Evolutionary conservation across 2,797 vertebrate genomes (phyloP).

Genomic region (Periophthalmus magnuspinnatus): DNA sequence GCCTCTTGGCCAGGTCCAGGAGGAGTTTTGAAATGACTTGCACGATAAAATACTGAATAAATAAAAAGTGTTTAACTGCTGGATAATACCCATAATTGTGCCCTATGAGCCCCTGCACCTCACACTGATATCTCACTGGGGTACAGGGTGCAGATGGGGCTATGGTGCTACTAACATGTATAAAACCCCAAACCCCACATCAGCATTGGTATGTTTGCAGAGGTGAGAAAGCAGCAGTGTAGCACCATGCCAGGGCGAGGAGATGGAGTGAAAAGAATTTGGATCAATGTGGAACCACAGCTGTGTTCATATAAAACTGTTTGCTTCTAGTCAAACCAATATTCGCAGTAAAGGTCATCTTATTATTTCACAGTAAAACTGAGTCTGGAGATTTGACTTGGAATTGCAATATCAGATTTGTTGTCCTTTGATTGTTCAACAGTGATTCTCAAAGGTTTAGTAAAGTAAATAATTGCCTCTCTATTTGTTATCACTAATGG

Average conservation of each 20-base stretch:
- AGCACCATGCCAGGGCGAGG: background rate
- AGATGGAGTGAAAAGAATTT: background rate
- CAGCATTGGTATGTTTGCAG: background rate
- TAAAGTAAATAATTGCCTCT: background rate
- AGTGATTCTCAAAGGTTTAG: background rate
- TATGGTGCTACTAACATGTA: too few relatives aligned
- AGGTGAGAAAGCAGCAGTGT: background rate
- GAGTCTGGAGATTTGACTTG: background rate
- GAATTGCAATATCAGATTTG: background rate
- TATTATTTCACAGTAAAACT: background rate
- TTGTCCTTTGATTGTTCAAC: background rate
- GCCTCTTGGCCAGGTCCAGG: too few relatives aligned
- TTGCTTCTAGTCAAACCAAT: conserved; percentile 6
- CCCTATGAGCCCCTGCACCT: background rate
- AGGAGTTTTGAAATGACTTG: too few relatives aligned
- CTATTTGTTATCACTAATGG: background rate
- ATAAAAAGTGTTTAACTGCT: background rate
- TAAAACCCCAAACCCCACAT: background rate
- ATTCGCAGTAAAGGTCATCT: background rate
- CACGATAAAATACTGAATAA: background rate
- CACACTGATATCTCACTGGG: background rate
- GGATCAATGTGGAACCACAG: conserved; percentile 5
- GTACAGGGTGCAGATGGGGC: background rate
- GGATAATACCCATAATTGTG: background rate
- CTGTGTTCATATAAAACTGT: background rate